Evolutionary conservation across 2,797 vertebrate species (phyloP), one percentile per base, ranked within the genome.

Genomic region (Tapirus indicus): DNA sequence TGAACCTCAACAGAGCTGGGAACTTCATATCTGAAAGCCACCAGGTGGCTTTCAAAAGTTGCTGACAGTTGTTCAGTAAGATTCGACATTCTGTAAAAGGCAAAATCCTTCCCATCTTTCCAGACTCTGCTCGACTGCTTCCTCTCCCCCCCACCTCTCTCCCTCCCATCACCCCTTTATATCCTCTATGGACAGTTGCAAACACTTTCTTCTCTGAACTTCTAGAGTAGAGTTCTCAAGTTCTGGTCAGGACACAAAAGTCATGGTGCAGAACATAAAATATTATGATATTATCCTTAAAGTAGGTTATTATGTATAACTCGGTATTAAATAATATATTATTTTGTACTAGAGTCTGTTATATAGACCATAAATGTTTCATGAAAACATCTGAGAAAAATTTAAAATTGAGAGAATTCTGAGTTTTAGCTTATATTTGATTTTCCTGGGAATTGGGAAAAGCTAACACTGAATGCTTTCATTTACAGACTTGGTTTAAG

Each of bases 141-240:
- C 47, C n/a, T 38, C 7, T 74, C 41, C 27, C 29, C 4, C 32
- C n/a, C 56, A 10, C 47, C n/a, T 38, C 11, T 74, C 41, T 21
- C 18, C 4, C 0, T 38, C 10, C 54, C 8, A 6, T 3, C 1
- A 5, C 1, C 25, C 12, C 25, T 17, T n/a, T 16, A 41, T 20
- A 44, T 35, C 49, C 35, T 92, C 38, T 87, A 54, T 52, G 79
- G 56, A 88, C 2, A 29, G 35, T 4, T 54, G n/a, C 85, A 88
- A 83, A 87, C 25, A 56, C 32, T 95, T 62, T 5, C 75, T 97
- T 58, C 64, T 87, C 41, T 87, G 80, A 69, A 69, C 17, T 75
- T 60, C 18, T 23, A 49, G 25, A 79, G 52, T 14, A 71, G 74
- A 58, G 21, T 20, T 68, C 64, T 74, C n/a, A 18, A 44, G 20